Percentiles rank a stretch among this genome's conserved stretches.
Conservation (phyloP, 2,113 vertebrate genomes). For the Colinus virginianus region DNA sequence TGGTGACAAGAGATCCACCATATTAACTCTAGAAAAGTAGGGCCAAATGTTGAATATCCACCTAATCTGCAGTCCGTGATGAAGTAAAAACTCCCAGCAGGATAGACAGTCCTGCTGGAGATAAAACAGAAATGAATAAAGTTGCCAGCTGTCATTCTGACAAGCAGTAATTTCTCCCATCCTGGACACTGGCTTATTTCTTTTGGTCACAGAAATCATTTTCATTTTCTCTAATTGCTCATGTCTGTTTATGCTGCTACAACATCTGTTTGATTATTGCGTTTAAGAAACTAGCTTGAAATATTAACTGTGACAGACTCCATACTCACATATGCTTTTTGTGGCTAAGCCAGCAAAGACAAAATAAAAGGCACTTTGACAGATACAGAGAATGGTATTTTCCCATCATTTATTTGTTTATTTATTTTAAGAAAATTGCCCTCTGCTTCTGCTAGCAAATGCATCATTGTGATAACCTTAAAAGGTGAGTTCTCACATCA, state of each 20-base stretch:
- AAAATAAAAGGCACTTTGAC: background rate
- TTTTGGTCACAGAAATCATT: background rate
- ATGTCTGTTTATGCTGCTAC: background rate
- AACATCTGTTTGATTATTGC: background rate
- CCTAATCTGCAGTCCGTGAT: background rate
- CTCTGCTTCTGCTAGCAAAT: background rate
- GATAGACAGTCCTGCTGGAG: background rate
- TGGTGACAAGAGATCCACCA: background rate
- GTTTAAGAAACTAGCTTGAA: constrained; percentile 3
- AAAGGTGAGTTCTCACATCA: background rate
- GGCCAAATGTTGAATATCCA: background rate
- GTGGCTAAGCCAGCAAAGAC: background rate
- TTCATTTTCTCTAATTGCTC: constrained; percentile 15
- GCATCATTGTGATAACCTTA: background rate
- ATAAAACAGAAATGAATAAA: background rate
- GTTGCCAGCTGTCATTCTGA: constrained; percentile 12
- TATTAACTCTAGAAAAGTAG: background rate
- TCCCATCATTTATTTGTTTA: background rate
- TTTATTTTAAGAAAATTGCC: background rate
- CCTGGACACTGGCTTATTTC: background rate
- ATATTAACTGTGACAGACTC: background rate
- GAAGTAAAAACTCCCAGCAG: background rate
- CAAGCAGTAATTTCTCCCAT: background rate
- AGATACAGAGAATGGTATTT: background rate
- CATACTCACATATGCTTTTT: background rate